These are phyloP conservation scores for Stigmatopora nigra DNA, from an alignment of 2,113 vertebrate genomes.

Conservation along the genomic window DNA sequence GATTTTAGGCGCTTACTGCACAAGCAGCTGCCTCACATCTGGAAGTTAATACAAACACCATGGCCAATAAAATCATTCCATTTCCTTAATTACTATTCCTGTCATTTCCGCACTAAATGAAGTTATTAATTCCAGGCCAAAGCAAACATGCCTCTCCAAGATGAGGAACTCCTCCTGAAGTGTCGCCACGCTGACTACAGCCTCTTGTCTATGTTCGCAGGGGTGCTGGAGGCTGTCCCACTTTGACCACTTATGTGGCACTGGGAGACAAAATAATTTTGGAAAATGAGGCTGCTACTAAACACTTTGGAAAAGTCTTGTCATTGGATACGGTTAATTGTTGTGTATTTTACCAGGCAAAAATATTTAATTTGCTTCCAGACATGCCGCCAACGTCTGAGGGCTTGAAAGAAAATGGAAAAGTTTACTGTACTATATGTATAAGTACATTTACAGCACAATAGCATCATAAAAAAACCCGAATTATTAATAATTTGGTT, in stretches of 20 bases:
- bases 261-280: neutral
- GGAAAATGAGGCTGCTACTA: neutral
- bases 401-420: neutral
- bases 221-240: too few relatives aligned
- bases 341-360: neutral
- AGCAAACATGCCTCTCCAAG: slow-evolving; percentile 64
- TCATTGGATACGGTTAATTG: neutral
- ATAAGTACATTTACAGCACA: neutral
- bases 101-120: slow-evolving; percentile 79
- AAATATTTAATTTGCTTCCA: slow-evolving; percentile 1
- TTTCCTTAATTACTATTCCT: slow-evolving; percentile 82
- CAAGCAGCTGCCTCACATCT: slow-evolving; percentile 80
- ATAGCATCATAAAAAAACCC: neutral
- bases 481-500: neutral
- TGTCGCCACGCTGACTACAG: slow-evolving; percentile 54
- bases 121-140: slow-evolving; percentile 71
- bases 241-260: neutral
- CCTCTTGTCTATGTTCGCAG: slow-evolving; percentile 33
- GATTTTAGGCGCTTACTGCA: slow-evolving; percentile 45
- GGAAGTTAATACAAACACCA: slow-evolving; percentile 77
- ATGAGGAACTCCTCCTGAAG: slow-evolving; percentile 52
- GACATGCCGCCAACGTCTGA: neutral
- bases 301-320: neutral
- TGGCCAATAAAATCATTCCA: slow-evolving; percentile 77
- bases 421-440: neutral